phyloP scores from a whole-genome alignment of 2,888 invertebrate species.

The Drosophila atripex region DNA sequence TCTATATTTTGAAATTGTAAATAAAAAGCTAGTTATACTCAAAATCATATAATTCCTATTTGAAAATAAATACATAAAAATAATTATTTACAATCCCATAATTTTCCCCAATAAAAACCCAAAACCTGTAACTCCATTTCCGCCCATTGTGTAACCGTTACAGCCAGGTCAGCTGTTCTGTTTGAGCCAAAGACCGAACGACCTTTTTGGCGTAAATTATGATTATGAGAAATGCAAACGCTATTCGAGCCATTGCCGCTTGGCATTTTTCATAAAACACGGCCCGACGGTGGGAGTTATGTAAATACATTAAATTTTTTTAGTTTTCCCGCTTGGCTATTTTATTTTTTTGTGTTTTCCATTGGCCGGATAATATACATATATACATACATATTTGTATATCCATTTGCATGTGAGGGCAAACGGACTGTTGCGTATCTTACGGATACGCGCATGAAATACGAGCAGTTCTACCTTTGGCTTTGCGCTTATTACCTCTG shows the following conservation, averaged over 20 bases:
- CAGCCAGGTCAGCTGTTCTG: constrained; percentile 62
- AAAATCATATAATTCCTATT: no score
- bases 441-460: constrained; percentile 65
- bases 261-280: constrained; percentile 38
- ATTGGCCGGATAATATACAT: constrained; percentile 29
- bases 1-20: no score
- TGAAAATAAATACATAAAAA: no score
- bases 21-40: no score
- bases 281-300: constrained; percentile 27
- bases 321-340: constrained; percentile 40
- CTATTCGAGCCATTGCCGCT: constrained; percentile 67
- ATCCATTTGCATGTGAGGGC: constrained; percentile 40
- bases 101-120: background rate
- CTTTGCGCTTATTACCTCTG: constrained; percentile 52
- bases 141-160: constrained; percentile 53
- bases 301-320: constrained; percentile 72
- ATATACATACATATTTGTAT: constrained; percentile 27
- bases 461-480: constrained; percentile 50
- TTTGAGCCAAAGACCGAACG: constrained; percentile 16
- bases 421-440: constrained; percentile 73
- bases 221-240: constrained; percentile 78
- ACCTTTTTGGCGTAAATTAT: constrained; percentile 72
- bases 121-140: constrained; percentile 2
- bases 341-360: constrained; percentile 16
- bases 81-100: background rate